Evolutionary conservation across 2,113 vertebrate genomes (phyloP).

Genomic region (Hiodon alosoides): DNA sequence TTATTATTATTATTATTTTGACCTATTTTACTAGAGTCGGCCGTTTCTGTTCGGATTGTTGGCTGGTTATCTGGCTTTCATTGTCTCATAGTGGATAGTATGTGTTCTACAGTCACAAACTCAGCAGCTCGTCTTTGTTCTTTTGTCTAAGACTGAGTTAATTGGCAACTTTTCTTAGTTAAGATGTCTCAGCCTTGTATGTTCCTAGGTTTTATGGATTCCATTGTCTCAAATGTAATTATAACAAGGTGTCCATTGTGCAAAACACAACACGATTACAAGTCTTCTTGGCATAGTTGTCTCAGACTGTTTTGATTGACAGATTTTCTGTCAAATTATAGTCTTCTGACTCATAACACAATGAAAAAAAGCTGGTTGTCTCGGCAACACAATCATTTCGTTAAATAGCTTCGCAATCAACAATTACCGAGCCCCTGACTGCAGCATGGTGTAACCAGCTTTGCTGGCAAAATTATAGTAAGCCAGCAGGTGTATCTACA

Average conservation of each 20-base stretch:
- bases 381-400: constrained; percentile 9
- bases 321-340: constrained; percentile 14
- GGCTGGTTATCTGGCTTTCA: no score
- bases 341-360: not conserved
- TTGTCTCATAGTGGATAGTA: no score
- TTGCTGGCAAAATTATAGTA: not conserved
- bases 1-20: no score
- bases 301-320: not conserved
- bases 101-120: no score
- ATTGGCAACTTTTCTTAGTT: not conserved
- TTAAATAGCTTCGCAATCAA: not conserved
- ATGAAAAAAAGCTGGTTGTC: not conserved
- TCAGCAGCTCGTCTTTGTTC: not conserved
- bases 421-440: not conserved
- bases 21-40: no score
- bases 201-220: not conserved
- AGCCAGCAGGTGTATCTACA: no score
- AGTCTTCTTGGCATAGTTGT: not conserved
- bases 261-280: not conserved
- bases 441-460: not conserved
- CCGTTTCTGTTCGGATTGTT: no score
- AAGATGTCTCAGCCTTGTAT: no score
- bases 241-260: not conserved
- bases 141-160: not conserved
- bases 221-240: not conserved